phyloP scores from a whole-genome alignment of 1,140 invertebrate genomes.

The silkworm (Bombyx mori) region DNA sequence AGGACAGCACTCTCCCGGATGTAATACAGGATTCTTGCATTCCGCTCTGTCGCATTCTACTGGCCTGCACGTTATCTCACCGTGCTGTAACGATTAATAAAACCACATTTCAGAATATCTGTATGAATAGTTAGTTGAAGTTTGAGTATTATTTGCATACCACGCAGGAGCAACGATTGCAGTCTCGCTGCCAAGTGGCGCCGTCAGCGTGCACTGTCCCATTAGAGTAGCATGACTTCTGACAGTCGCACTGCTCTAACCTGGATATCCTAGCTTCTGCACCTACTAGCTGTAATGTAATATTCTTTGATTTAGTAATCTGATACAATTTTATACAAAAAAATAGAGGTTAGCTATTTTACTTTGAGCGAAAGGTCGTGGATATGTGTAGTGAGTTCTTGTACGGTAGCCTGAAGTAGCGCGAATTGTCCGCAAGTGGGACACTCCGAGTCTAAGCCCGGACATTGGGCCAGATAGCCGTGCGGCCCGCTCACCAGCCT shows the following conservation, averaged over 20 bases:
- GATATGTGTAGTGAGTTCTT: constrained; percentile 76
- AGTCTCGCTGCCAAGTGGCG: constrained; percentile 84
- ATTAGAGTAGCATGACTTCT: constrained; percentile 87
- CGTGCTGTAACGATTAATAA: constrained; percentile 75
- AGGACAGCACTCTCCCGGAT: constrained; percentile 87
- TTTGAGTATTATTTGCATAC: constrained; percentile 44
- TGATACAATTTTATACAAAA: no score
- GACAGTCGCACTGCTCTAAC: constrained; percentile 91
- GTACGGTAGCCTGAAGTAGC: constrained; percentile 82
- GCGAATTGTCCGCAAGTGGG: constrained; percentile 92
- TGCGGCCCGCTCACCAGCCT: constrained; percentile 86
- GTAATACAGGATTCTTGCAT: constrained; percentile 85
- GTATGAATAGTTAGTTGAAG: no score
- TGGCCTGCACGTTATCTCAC: constrained; percentile 84
- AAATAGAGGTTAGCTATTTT: neutral
- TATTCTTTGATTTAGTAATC: no score
- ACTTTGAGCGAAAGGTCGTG: constrained; percentile 81
- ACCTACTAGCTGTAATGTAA: constrained; percentile 76
- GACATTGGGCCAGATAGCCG: constrained; percentile 90
- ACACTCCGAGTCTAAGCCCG: constrained; percentile 86
- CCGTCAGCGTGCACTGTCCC: constrained; percentile 85
- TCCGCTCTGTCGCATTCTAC: constrained; percentile 80
- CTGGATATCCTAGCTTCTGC: constrained; percentile 82
- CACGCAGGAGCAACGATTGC: constrained; percentile 87
- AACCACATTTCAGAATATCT: neutral